Percentiles rank a stretch among this genome's conserved stretches.
Evolutionary conservation across 2,888 invertebrate genomes (phyloP).

Genomic region (Zaprionus bogoriensis): DNA sequence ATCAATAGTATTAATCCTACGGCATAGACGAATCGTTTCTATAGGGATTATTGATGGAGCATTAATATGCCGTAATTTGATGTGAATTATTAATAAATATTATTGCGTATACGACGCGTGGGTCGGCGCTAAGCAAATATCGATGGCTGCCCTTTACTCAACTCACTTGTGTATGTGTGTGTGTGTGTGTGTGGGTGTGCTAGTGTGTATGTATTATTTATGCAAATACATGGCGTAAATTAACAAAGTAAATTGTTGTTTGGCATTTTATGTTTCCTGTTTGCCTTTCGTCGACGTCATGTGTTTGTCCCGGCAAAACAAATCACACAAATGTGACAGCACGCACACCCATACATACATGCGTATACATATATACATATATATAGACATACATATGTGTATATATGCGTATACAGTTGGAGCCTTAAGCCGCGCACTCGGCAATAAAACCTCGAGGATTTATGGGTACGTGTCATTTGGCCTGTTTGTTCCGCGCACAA

Average conservation of each 20-base stretch:
- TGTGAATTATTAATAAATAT: constrained; percentile 37
- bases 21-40: not conserved
- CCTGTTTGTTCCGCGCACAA: constrained; percentile 56
- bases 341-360: constrained; percentile 17
- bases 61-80: constrained; percentile 12
- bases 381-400: not conserved
- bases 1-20: constrained; percentile 17
- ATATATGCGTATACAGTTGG: not conserved
- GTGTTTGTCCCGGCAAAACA: constrained; percentile 68
- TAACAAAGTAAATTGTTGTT: constrained; percentile 68
- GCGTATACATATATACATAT: not conserved
- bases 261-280: constrained; percentile 59
- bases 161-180: constrained; percentile 1
- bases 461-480: constrained; percentile 71
- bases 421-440: constrained; percentile 57
- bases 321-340: constrained; percentile 65
- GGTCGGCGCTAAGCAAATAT: constrained; percentile 1
- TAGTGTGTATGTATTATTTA: constrained; percentile 53
- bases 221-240: constrained; percentile 70
- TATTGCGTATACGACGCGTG: constrained; percentile 34
- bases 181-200: not conserved
- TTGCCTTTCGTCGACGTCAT: constrained; percentile 39
- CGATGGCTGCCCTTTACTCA: constrained; percentile 20
- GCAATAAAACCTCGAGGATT: constrained; percentile 68
- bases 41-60: constrained; percentile 3